phyloP scores from a whole-genome alignment of 1,140 invertebrate genomes.

The Nasonia vitripennis region DNA sequence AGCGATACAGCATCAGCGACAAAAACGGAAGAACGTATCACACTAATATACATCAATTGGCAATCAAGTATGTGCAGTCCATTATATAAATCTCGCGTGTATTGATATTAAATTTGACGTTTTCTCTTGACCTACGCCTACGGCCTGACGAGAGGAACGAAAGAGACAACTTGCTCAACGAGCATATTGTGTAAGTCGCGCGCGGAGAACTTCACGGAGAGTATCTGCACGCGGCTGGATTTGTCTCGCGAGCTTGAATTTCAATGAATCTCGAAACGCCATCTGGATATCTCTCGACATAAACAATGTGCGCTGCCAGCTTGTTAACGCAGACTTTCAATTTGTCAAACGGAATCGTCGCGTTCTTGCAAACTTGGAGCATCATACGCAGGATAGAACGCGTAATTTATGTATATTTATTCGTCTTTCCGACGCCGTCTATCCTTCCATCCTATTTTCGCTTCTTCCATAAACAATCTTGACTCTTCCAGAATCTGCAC shows the following conservation, averaged over 20 bases:
- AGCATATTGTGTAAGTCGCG: background rate
- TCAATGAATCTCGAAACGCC: conserved; percentile 6
- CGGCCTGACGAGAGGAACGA: background rate
- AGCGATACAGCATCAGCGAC: background rate
- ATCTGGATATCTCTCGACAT: background rate
- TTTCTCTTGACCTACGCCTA: conserved; percentile 35
- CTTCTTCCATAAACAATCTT: background rate
- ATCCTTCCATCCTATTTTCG: background rate
- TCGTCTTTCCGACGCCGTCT: too few species aligned
- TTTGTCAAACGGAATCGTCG: background rate
- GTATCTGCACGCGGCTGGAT: background rate
- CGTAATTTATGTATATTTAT: too few species aligned
- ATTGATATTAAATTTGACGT: conserved; percentile 21
- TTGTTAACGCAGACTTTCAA: background rate
- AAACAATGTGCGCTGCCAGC: background rate
- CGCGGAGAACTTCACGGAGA: background rate
- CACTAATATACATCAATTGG: background rate
- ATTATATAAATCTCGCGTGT: background rate
- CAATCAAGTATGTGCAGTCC: background rate
- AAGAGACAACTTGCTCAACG: conserved; percentile 31
- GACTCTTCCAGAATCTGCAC: background rate
- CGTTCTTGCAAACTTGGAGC: too few species aligned
- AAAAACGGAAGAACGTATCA: background rate
- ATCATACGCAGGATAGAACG: too few species aligned
- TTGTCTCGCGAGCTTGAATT: background rate